Conservation (phyloP, 2,113 vertebrate genomes). For the Colinus virginianus region DNA sequence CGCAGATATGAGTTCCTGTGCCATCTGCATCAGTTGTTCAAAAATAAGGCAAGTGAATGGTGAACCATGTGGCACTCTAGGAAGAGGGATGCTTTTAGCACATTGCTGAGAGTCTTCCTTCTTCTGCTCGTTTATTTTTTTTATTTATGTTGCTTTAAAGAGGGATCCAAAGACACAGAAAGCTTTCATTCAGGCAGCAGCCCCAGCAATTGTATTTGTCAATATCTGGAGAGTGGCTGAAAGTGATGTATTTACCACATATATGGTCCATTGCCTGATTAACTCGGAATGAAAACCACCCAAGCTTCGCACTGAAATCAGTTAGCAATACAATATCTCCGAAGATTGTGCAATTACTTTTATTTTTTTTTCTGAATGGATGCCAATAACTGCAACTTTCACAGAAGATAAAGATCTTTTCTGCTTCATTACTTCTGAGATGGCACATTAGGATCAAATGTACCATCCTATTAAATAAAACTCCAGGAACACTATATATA, state of each 20-base stretch:
- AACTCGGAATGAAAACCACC: conserved; percentile 76
- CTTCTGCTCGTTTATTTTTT: not conserved
- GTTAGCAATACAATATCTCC: conserved; percentile 73
- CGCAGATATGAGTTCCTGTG: not conserved
- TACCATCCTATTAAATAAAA: conserved; percentile 78
- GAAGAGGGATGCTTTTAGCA: conserved; percentile 30
- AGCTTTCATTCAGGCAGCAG: conserved; percentile 22
- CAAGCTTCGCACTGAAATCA: conserved; percentile 68
- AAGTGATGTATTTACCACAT: conserved; percentile 69
- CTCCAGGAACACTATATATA: conserved; percentile 75
- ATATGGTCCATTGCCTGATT: conserved; percentile 73
- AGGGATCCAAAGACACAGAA: not conserved
- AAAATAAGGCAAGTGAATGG: conserved; percentile 1
- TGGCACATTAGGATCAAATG: conserved; percentile 80
- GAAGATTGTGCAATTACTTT: conserved; percentile 78
- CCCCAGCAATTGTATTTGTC: conserved; percentile 65
- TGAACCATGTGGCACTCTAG: not conserved
- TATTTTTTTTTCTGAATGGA: conserved; percentile 70
- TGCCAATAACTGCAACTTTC: conserved; percentile 80
- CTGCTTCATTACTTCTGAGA: conserved; percentile 80
- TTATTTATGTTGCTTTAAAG: conserved; percentile 16
- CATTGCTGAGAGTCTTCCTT: not conserved
- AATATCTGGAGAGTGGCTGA: conserved; percentile 56
- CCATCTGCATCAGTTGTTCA: conserved; percentile 39
- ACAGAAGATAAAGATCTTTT: conserved; percentile 79